These are phyloP conservation scores for Diarsia brunnea DNA, from an alignment of 2,888 invertebrate species.

Conservation along the genomic window DNA sequence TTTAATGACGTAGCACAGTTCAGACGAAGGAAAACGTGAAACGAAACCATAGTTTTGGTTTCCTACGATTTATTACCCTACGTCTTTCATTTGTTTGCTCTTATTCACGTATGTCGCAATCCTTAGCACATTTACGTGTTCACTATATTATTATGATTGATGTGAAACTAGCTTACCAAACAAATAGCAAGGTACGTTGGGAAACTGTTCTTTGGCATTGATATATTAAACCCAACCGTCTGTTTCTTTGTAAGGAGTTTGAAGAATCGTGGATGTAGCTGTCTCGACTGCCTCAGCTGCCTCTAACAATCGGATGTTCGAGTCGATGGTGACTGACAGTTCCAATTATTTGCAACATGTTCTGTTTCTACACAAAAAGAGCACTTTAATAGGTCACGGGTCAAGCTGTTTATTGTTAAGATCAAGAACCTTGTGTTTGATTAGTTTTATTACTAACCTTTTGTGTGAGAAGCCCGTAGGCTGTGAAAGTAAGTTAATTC, in stretches of 20 bases:
- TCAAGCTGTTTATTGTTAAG: constrained; percentile 69
- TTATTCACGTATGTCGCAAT: constrained; percentile 39
- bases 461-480: constrained; percentile 68
- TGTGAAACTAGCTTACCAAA: constrained; percentile 62
- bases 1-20: background rate
- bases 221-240: constrained; percentile 41
- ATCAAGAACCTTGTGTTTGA: constrained; percentile 73
- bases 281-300: constrained; percentile 11
- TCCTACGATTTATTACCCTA: constrained; percentile 10
- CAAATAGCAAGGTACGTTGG: constrained; percentile 46
- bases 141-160: constrained; percentile 59
- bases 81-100: constrained; percentile 47
- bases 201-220: constrained; percentile 59
- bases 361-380: constrained; percentile 43
- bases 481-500: constrained; percentile 71
- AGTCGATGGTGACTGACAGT: constrained; percentile 58
- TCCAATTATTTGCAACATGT: constrained; percentile 62
- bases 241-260: constrained; percentile 23
- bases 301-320: constrained; percentile 28
- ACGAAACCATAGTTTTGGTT: constrained; percentile 17
- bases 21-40: constrained; percentile 30
- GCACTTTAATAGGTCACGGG: constrained; percentile 65
- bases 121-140: constrained; percentile 55
- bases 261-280: constrained; percentile 40
- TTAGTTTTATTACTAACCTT: constrained; percentile 70